phyloP scores from a whole-genome alignment of 2,797 vertebrate genomes.

The Sphenodon punctatus region DNA sequence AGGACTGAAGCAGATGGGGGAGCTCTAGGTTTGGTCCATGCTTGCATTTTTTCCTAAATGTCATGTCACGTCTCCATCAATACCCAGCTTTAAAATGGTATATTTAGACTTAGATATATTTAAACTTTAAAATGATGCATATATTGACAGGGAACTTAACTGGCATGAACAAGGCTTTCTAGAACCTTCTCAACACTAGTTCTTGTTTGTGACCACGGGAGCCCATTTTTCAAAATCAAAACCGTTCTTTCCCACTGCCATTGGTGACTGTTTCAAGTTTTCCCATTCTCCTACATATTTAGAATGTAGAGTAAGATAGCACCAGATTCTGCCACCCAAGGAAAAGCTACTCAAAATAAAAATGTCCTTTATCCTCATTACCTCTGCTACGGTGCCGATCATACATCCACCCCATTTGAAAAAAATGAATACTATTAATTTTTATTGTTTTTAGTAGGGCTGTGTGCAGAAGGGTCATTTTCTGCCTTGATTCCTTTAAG shows the following conservation, averaged over 20 bases:
- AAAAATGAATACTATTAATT: conserved; percentile 39
- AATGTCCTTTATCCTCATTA: conserved; percentile 32
- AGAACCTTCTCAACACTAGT: not conserved
- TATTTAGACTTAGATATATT: conserved; percentile 20
- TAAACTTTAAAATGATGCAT: conserved; percentile 16
- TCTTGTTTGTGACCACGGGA: conserved; percentile 14
- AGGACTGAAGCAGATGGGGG: not conserved
- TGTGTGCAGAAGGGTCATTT: conserved; percentile 49
- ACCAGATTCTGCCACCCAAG: conserved; percentile 28
- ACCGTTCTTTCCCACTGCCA: conserved; percentile 18
- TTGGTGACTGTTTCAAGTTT: conserved; percentile 4
- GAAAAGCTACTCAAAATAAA: conserved; percentile 2
- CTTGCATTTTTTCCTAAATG: not conserved
- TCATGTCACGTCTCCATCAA: not conserved
- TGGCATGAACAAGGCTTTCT: not conserved
- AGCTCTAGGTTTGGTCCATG: not conserved
- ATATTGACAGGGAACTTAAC: not conserved
- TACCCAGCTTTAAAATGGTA: not conserved
- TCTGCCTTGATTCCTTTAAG: conserved; percentile 64
- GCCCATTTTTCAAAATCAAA: conserved; percentile 39
- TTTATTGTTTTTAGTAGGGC: conserved; percentile 38
- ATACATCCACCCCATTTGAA: conserved; percentile 25
- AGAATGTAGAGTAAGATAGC: not conserved
- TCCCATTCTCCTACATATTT: not conserved
- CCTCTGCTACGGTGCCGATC: not conserved